Conservation (phyloP, 2,888 invertebrate species). For the Philereme vetulata region DNA sequence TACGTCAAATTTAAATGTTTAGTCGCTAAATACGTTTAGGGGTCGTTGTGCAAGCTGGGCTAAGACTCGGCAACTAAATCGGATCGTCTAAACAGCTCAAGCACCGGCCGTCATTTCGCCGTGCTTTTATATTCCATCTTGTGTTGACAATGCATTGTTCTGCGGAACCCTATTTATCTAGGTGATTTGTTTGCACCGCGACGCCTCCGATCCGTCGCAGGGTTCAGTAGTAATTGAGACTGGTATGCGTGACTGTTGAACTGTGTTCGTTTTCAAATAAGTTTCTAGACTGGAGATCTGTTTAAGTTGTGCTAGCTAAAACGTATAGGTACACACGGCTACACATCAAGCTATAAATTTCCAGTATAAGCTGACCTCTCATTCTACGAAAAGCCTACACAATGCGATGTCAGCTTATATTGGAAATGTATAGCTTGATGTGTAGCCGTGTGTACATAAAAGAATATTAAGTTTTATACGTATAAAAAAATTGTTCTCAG, state of each 20-base stretch:
- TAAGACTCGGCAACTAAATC: conserved; percentile 38
- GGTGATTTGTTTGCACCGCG: conserved; percentile 76
- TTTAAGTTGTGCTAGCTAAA: conserved; percentile 7
- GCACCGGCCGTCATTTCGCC: conserved; percentile 56
- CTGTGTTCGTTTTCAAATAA: conserved; percentile 57
- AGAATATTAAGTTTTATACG: no score
- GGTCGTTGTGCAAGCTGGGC: no score
- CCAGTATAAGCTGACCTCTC: no score
- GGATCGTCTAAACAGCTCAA: conserved; percentile 51
- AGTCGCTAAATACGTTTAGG: no score
- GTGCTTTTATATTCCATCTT: conserved; percentile 77
- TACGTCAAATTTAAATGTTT: no score
- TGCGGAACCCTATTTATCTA: conserved; percentile 71
- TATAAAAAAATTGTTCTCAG: no score
- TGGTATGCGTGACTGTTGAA: conserved; percentile 56
- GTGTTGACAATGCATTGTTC: conserved; percentile 77
- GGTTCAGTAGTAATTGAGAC: conserved; percentile 68
- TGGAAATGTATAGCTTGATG: no score
- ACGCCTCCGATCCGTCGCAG: conserved; percentile 54
- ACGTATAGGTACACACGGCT: no score
- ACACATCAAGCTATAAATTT: no score
- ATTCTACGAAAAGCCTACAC: no score
- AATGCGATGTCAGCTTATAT: no score
- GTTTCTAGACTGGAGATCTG: conserved; percentile 37
- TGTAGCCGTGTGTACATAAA: no score